Base-by-base conservation (phyloP, 2,888 invertebrate genomes). In the Trichopria drosophilae region DNA sequence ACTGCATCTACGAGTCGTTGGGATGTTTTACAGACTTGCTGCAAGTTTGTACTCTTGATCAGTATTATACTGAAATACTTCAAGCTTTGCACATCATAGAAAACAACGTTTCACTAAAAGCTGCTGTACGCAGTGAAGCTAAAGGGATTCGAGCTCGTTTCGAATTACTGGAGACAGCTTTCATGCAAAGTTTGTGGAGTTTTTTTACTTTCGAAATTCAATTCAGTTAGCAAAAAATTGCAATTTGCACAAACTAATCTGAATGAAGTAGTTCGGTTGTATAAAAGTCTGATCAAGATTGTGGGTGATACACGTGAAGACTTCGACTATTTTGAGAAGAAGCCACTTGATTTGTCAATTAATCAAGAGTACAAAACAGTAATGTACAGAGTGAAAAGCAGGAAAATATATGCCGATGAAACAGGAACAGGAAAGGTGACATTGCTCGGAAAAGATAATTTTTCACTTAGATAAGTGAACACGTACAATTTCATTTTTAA, bases 1-100 rank as follows among this genome's bases (percentile, higher is more conserved):
- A 55, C 55, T 43, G 57, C 61, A 31, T 62, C 63, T 28, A 63
- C 61, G 28, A 40, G 55, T 32, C 51, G 64, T 31, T 63, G 63
- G 61, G 37, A 54, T 34, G 45, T 58, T 22, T 18, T 48, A 4
- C 34, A 44, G 45, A n/a, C 26, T 45, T 18, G 51, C 51, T 42
- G 51, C 56, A 44, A 53, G 45, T 31, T 53, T 51, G 9, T 41
- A 24, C 6, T 24, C n/a, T n/a, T n/a, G n/a, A n/a, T n/a, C n/a
- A 48, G 24, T 51, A 48, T 3, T 45, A n/a, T 2, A n/a, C 19
- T 19, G 13, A 26, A 12, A 53, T 51, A 34, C 37, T 48, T 13
- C 19, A 13, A n/a, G 15, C 31, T 22, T 12, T 53, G 6, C 20
- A 39, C 9, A 32, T 43, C 36, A 37, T 56, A 16, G 50, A 47